A percentile compares a stretch with the other conserved stretches of the same genome.
These are phyloP conservation scores for Cheirogaleus medius DNA, from an alignment of 2,113 vertebrate genomes.

Conservation along the genomic window DNA sequence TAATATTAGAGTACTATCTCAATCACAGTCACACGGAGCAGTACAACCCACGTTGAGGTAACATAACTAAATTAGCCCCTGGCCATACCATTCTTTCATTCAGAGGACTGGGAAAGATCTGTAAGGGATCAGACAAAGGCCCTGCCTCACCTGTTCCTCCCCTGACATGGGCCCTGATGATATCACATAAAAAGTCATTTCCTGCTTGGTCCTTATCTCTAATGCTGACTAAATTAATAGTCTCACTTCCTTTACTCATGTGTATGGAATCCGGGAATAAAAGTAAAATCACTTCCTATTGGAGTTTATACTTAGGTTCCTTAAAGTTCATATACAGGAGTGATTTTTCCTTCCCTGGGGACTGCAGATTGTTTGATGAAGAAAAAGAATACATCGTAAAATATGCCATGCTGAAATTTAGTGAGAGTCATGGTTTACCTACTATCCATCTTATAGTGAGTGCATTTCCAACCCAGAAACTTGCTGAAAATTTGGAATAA, in stretches of 20 bases:
- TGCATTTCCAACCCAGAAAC: not conserved
- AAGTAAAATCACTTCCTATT: conserved; percentile 59
- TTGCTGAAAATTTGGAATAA: not conserved
- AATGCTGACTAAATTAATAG: conserved; percentile 49
- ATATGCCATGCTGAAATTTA: not conserved
- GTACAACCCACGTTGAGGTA: not conserved
- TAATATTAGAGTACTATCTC: not conserved
- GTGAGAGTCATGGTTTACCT: not conserved
- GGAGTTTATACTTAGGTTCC: not conserved
- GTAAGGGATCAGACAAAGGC: not conserved
- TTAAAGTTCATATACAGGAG: not conserved
- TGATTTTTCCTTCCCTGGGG: not conserved
- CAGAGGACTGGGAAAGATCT: not conserved
- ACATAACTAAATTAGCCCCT: not conserved
- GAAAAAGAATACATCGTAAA: not conserved
- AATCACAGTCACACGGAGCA: not conserved
- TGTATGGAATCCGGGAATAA: conserved; percentile 39
- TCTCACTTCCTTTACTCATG: conserved; percentile 60
- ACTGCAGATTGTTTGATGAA: not conserved
- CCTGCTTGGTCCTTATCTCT: conserved; percentile 63
- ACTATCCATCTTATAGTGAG: not conserved
- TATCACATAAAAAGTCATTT: conserved; percentile 66
- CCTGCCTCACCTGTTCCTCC: not conserved
- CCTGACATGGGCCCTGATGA: not conserved
- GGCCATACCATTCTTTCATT: not conserved